phyloP scores from a whole-genome alignment of 2,113 vertebrate genomes.

The Ptyas mucosa region DNA sequence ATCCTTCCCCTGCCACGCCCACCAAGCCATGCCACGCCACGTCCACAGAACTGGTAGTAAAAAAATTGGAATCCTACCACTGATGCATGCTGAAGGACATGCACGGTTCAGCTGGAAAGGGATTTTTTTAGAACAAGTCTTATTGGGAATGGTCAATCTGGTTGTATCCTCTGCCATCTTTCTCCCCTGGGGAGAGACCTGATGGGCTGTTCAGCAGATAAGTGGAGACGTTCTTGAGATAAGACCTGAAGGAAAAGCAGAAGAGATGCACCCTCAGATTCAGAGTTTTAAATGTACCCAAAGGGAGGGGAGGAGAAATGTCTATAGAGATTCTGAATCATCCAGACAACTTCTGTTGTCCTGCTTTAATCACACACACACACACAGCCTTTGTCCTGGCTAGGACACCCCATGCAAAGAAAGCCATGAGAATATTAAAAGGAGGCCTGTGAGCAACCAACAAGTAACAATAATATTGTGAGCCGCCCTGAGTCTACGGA shows the following conservation, averaged over 20 bases:
- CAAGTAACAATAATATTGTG: neutral
- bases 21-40: too few relatives aligned
- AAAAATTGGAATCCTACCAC: too few relatives aligned
- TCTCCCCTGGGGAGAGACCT: too few relatives aligned
- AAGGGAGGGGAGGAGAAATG: neutral
- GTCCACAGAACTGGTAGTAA: too few relatives aligned
- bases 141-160: too few relatives aligned
- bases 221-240: neutral
- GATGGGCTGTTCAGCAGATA: neutral
- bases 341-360: too few relatives aligned
- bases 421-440: neutral
- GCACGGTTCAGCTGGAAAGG: neutral
- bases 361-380: neutral
- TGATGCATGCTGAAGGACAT: too few relatives aligned
- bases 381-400: neutral
- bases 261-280: neutral
- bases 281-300: neutral
- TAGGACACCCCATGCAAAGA: neutral
- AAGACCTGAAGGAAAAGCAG: neutral
- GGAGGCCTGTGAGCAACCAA: neutral
- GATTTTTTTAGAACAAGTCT: too few relatives aligned
- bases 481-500: too few relatives aligned
- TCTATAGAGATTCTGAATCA: too few relatives aligned
- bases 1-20: too few relatives aligned
- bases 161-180: neutral